phyloP scores from a whole-genome alignment of 2,888 invertebrate species.

The Tineola bisselliella region DNA sequence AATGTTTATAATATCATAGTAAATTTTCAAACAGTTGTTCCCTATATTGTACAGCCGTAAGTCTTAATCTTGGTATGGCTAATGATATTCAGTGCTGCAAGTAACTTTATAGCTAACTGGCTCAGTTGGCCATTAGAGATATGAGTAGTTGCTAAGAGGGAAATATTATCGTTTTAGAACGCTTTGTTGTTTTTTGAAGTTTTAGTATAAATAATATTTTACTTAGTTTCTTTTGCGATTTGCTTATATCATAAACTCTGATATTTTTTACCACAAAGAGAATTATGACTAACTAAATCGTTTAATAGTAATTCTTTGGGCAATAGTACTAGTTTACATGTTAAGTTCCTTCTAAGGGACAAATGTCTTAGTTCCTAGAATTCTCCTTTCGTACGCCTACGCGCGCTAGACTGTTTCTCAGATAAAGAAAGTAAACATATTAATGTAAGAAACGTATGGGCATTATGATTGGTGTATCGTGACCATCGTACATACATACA shows the following conservation, averaged over 20 bases:
- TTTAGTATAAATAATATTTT: too few species aligned
- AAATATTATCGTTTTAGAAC: not conserved
- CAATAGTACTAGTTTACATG: not conserved
- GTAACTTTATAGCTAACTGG: not conserved
- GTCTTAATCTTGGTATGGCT: not conserved
- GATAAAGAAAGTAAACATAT: conserved; percentile 14
- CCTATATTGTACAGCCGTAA: not conserved
- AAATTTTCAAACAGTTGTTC: not conserved
- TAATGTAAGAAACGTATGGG: conserved; percentile 9
- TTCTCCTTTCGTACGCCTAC: conserved; percentile 11
- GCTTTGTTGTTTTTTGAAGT: not conserved
- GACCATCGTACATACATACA: not conserved
- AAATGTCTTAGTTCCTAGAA: conserved; percentile 2
- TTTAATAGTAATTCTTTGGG: too few species aligned
- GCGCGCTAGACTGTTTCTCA: conserved; percentile 9
- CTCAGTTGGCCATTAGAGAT: not conserved
- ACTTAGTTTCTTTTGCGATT: too few species aligned
- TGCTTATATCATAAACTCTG: too few species aligned
- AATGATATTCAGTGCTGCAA: not conserved
- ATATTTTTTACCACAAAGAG: too few species aligned
- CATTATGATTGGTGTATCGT: conserved; percentile 10
- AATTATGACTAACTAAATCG: too few species aligned
- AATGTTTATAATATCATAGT: not conserved
- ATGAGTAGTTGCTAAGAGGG: not conserved
- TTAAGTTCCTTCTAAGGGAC: not conserved